Evolutionary conservation across 2,113 vertebrate species (phyloP), one percentile per base, ranked within the genome.

Genomic region (Siniperca chuatsi): DNA sequence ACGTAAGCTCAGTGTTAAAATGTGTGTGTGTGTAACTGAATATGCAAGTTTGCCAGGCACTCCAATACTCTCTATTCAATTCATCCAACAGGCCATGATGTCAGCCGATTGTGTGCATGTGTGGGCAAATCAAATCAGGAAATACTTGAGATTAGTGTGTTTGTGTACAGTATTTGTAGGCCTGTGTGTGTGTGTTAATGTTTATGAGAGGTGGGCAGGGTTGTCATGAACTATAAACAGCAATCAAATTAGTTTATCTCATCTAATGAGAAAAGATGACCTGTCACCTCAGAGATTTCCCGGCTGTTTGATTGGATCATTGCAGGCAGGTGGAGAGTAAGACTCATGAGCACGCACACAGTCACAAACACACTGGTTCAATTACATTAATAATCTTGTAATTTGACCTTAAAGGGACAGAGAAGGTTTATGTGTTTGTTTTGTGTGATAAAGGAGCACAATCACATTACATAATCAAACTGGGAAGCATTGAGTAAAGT

Each of bases 1-100:
- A 99, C 97, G 98, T 99, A 95, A 97, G 98, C 16, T n/a, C 18
- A 16, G 50, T 20, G 60, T 52, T 20, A 23, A 61, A 29, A 52
- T 44, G 0, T 58, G 15, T 52, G 42, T 52, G 42, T 44, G 8
- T 52, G 8, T 67, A 37, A 37, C 6, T 66, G 25, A 21, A 54
- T 61, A 11, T 55, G 58, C n/a, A 20, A 12, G 11, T 35, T 20
- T 5, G 7, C 25, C 40, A 48, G 35, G 11, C 7, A 6, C 3
- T 58, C 20, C 29, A 44, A 23, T 25, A 46, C 46, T 70, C 12
- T 1, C 18, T 50, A 62, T n/a, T 69, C 6, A 35, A 9, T 60
- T 58, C 18, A 40, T 62, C 50, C 25, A 29, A 0, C 42, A 54
- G 54, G 33, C 55, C 10, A 8, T 46, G 48, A 55, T 16, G 29